A percentile compares a stretch with the other conserved stretches of the same genome.
Conservation (phyloP, 2,113 vertebrate genomes). For the Narcine bancroftii region DNA sequence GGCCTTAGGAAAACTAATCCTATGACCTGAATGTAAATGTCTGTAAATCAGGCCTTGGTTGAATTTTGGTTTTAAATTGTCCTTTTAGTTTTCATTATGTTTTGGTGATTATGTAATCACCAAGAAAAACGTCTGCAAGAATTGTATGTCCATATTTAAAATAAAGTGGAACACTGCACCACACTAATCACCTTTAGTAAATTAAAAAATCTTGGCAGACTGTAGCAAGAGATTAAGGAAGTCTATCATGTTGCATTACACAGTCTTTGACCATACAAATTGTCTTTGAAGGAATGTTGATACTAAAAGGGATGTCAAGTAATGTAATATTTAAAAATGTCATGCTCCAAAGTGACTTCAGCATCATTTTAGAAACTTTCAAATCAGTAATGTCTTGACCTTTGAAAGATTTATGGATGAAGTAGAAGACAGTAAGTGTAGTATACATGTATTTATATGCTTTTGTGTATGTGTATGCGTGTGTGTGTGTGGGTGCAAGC, state of each 20-base stretch:
- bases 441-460: no score
- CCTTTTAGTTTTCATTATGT: neutral
- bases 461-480: no score
- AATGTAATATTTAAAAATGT: neutral
- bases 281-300: neutral
- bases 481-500: no score
- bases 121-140: neutral
- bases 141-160: neutral
- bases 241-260: neutral
- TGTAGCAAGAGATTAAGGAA: neutral
- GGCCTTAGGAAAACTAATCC: no score
- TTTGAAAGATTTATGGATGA: neutral
- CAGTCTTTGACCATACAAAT: neutral
- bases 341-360: neutral
- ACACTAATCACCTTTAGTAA: neutral
- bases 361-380: neutral
- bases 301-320: neutral
- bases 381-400: neutral
- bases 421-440: no score
- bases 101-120: neutral
- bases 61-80: neutral
- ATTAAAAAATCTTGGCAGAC: neutral
- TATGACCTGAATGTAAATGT: no score
- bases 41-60: neutral
- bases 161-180: neutral